Evolutionary conservation across 23 tunicate genomes (phyloP), one percentile per base, ranked within the genome.

Genomic region (Halocynthia roretzi): DNA sequence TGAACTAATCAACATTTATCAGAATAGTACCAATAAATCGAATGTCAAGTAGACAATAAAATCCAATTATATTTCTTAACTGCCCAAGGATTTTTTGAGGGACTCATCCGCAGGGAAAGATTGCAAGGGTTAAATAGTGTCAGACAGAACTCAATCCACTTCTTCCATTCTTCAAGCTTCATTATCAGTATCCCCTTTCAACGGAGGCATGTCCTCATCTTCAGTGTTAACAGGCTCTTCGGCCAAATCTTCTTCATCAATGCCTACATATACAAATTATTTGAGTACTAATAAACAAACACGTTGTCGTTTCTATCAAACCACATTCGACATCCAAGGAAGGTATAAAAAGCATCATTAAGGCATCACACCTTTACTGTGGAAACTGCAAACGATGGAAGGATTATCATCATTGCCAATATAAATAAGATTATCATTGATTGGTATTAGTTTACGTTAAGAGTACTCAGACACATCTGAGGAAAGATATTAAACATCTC

Each of bases 101-200:
- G n/a, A 60, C 17, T 60, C 2, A 60, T 60, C 64, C 17, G 17
- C 64, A 60, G 17, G 1, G 4, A 17, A 60, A 0, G 44, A 31
- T 31, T 31, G 44, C 64, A 60, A 17, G 1, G 64, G 2, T 60
- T 17, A 60, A 17, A 1, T 15, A 60, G 17, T 31, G 44, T 31
- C 44, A 31, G 44, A 5, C 22, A n/a, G 77, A 64, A 8, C 11
- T 92, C 77, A 92, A 75, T 92, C 98, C 64, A 92, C 98, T 82
- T 92, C 98, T 79, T 92, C 98, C 98, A 92, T 92, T 31, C 82
- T 73, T 21, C 93, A 92, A 22, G 87, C 81, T 51, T 88, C 98
- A 55, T 92, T 93, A 8, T 92, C 98, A 14, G 57, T 93, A 74
- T 92, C 98, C 20, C 93, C 93, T 62, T 86, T 93, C 22, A 86